Evolutionary conservation across 2,113 vertebrate genomes (phyloP).

Genomic region (Phaethornis superciliosus): DNA sequence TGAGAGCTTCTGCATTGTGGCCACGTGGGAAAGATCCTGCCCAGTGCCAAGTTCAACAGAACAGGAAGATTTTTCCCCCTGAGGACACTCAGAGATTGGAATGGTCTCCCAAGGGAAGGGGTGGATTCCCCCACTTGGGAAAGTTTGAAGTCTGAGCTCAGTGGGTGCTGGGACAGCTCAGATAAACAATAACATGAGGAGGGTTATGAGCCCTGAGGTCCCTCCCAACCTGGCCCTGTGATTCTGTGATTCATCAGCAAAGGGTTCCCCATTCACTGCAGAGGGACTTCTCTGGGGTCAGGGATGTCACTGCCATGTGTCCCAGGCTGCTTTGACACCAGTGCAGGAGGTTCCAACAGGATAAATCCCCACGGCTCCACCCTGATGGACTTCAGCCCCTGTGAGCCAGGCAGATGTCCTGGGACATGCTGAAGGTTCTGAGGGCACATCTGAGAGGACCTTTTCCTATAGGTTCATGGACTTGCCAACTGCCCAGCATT

Average conservation of each 20-base stretch:
- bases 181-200: too few species aligned
- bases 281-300: neutral
- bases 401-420: neutral
- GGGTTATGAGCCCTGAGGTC: too few species aligned
- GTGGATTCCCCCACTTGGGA: too few species aligned
- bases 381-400: neutral
- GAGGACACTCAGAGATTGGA: too few species aligned
- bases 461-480: neutral
- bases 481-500: neutral
- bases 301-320: fast-evolving
- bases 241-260: neutral
- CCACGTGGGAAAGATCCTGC: neutral
- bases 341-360: neutral
- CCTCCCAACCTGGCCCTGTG: too few species aligned
- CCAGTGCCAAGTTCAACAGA: neutral
- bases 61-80: too few species aligned
- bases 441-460: neutral
- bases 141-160: too few species aligned
- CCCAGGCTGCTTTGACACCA: neutral
- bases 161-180: too few species aligned
- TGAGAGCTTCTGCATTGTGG: neutral
- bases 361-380: neutral
- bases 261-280: neutral
- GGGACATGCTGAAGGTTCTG: neutral
- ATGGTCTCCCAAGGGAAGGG: too few species aligned